Evolutionary conservation across 2,113 vertebrate genomes (phyloP).

Genomic region (Isurus oxyrinchus): DNA sequence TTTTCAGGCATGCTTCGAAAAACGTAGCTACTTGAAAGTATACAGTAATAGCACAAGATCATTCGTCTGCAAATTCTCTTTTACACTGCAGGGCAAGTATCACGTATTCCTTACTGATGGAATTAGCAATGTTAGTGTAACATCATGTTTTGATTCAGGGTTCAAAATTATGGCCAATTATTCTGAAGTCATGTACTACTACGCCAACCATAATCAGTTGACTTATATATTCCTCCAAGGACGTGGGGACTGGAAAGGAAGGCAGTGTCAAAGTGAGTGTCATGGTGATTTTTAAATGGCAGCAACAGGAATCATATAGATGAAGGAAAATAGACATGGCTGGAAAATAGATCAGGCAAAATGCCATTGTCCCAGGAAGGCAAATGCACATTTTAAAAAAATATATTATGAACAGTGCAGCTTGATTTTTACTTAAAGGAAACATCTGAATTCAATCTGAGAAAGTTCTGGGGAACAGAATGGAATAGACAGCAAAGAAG

Average conservation of each 20-base stretch:
- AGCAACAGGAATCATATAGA: neutral
- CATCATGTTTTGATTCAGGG: neutral
- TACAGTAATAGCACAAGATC: neutral
- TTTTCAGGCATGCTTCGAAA: neutral
- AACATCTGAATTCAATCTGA: conserved; percentile 5
- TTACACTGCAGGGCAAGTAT: neutral
- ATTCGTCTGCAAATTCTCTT: neutral
- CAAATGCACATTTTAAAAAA: neutral
- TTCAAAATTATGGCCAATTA: neutral
- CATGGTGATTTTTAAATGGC: neutral
- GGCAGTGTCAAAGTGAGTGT: neutral
- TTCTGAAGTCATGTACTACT: neutral
- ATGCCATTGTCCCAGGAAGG: neutral
- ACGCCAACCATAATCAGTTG: neutral
- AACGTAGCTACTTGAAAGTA: neutral
- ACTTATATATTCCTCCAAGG: neutral
- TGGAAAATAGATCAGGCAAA: neutral
- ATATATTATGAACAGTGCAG: neutral
- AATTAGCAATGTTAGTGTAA: neutral
- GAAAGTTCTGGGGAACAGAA: neutral
- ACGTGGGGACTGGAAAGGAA: neutral
- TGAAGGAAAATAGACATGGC: neutral
- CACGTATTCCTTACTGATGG: neutral
- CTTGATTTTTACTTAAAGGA: neutral
- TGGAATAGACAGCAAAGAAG: neutral